Percentiles rank a stretch among this genome's conserved stretches.
These are phyloP conservation scores for Pica pica DNA, from an alignment of 2,113 vertebrate genomes.

Conservation along the genomic window DNA sequence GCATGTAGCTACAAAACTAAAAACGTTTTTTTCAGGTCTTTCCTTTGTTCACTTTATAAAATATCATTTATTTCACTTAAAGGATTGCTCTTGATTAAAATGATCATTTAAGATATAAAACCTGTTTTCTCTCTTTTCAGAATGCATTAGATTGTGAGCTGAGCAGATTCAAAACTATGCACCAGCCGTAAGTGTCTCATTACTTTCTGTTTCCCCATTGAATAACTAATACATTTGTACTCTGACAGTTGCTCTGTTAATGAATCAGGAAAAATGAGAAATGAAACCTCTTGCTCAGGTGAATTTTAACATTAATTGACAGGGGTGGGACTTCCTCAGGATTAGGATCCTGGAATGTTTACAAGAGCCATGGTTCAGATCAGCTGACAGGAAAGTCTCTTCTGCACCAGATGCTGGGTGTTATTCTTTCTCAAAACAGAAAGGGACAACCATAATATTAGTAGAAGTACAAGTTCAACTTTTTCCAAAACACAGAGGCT, in stretches of 20 bases:
- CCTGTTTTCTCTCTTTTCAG: slow-evolving; percentile 64
- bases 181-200: slow-evolving; percentile 78
- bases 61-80: neutral
- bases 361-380: neutral
- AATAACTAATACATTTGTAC: neutral
- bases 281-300: neutral
- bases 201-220: neutral
- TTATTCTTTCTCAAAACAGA: neutral
- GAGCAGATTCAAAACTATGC: slow-evolving; percentile 76
- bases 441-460: neutral
- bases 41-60: neutral
- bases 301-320: neutral
- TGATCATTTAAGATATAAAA: neutral
- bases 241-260: neutral
- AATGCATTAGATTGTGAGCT: slow-evolving; percentile 71
- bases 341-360: neutral
- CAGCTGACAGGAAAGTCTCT: neutral
- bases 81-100: neutral
- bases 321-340: neutral
- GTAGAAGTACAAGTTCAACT: neutral
- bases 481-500: neutral
- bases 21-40: neutral
- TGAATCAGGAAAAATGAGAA: neutral
- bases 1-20: neutral
- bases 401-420: neutral